Evolutionary conservation across 2,113 vertebrate genomes (phyloP).

Genomic region (Theristicus caerulescens): DNA sequence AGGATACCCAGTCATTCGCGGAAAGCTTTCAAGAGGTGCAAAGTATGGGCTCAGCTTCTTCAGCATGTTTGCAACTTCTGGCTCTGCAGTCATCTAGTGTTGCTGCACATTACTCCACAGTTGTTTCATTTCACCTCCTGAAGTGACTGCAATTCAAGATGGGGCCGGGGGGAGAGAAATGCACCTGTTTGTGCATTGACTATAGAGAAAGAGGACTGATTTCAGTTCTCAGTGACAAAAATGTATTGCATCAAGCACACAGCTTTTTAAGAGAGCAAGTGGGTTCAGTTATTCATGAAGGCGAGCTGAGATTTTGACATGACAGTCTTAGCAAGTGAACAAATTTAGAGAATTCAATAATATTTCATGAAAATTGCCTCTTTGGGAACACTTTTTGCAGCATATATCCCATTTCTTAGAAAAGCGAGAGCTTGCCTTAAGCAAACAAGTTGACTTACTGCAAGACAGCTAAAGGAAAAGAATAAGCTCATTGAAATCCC

Average conservation of each 20-base stretch:
- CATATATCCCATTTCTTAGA: not conserved
- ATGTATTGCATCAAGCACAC: rapidly evolving
- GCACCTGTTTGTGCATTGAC: not conserved
- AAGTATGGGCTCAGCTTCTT: not conserved
- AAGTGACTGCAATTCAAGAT: not conserved
- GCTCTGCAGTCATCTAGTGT: not conserved
- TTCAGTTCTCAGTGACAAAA: not conserved
- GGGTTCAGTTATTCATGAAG: not conserved
- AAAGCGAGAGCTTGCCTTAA: not conserved
- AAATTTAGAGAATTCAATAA: not conserved
- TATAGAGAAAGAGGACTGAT: not conserved
- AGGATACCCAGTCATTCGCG: not conserved
- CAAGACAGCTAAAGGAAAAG: not conserved
- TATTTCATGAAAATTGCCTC: not conserved
- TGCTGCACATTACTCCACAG: rapidly evolving
- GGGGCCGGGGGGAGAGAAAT: not conserved
- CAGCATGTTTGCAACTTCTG: not conserved
- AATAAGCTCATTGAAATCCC: not conserved
- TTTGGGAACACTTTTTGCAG: not conserved
- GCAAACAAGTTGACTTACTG: not conserved
- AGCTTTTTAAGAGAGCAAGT: not conserved
- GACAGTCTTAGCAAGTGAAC: not conserved
- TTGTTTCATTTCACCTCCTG: not conserved
- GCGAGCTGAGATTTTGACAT: not conserved
- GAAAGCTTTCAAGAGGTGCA: not conserved